phyloP scores from a whole-genome alignment of 2,888 invertebrate species.

The Drepanosiphum platanoidis region DNA sequence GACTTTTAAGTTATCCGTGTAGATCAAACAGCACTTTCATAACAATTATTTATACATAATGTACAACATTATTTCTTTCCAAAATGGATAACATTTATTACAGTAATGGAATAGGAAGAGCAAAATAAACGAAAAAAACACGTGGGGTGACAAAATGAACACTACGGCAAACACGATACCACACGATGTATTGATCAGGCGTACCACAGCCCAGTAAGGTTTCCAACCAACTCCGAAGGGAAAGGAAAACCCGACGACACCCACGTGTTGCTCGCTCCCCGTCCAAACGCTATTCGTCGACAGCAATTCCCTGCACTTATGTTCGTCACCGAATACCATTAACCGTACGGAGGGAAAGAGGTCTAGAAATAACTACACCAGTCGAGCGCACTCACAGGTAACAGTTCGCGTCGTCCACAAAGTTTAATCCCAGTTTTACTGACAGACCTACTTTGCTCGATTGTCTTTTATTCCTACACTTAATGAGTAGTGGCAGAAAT shows the following conservation, averaged over 20 bases:
- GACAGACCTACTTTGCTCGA: neutral
- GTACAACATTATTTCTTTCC: no score
- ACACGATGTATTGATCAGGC: slow-evolving; percentile 46
- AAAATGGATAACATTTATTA: neutral
- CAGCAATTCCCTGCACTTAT: neutral
- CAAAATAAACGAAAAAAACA: neutral
- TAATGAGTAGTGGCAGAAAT: neutral
- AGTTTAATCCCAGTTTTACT: neutral
- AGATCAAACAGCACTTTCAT: neutral
- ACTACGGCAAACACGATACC: slow-evolving; percentile 5
- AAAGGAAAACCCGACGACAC: slow-evolving; percentile 24
- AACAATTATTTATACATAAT: neutral
- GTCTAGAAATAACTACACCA: slow-evolving; percentile 37
- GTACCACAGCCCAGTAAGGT: slow-evolving; percentile 32
- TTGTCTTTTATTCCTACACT: neutral
- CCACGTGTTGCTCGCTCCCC: slow-evolving; percentile 47
- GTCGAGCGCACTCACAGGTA: slow-evolving; percentile 12
- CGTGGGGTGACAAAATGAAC: slow-evolving; percentile 11
- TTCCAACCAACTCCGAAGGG: slow-evolving; percentile 10
- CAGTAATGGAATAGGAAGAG: neutral
- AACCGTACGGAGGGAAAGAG: neutral
- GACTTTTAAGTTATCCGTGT: neutral
- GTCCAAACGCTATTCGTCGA: neutral
- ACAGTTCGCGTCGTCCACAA: neutral
- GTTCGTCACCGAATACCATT: neutral